phyloP scores from a whole-genome alignment of 2,888 invertebrate genomes.

The Drosophila suboccidentalis region DNA sequence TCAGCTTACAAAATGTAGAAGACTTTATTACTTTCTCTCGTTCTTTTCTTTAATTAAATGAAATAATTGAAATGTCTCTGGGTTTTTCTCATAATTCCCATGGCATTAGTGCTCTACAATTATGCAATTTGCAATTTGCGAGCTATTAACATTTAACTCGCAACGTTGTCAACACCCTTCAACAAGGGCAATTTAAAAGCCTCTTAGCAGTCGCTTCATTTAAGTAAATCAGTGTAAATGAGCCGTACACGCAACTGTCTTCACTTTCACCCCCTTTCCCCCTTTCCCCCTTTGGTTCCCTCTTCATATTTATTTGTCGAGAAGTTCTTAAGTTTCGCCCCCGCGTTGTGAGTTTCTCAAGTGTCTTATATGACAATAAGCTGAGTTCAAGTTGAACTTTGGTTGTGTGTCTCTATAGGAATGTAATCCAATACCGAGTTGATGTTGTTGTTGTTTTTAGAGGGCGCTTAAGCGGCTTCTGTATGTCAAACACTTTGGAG shows the following conservation, averaged over 20 bases:
- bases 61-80: slow-evolving; percentile 1
- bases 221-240: slow-evolving; percentile 65
- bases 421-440: slow-evolving; percentile 46
- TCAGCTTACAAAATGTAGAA: not conserved
- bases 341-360: slow-evolving; percentile 73
- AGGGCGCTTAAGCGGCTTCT: slow-evolving; percentile 82
- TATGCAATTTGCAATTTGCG: slow-evolving; percentile 19
- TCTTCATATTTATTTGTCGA: slow-evolving; percentile 13
- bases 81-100: slow-evolving; percentile 4
- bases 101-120: slow-evolving; percentile 3
- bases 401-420: slow-evolving; percentile 27
- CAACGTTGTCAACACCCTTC: slow-evolving; percentile 44
- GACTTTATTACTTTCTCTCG: not conserved
- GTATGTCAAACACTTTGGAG: slow-evolving; percentile 76
- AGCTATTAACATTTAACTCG: slow-evolving; percentile 36
- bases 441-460: slow-evolving; percentile 36
- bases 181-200: slow-evolving; percentile 60
- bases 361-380: slow-evolving; percentile 79
- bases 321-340: slow-evolving; percentile 51
- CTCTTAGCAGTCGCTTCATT: slow-evolving; percentile 61
- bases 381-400: slow-evolving; percentile 41
- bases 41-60: not conserved
- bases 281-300: not conserved
- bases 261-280: not conserved
- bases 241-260: slow-evolving; percentile 49